Base-by-base conservation (phyloP, 1,140 invertebrate species). In the Drosophila prosaltans region DNA sequence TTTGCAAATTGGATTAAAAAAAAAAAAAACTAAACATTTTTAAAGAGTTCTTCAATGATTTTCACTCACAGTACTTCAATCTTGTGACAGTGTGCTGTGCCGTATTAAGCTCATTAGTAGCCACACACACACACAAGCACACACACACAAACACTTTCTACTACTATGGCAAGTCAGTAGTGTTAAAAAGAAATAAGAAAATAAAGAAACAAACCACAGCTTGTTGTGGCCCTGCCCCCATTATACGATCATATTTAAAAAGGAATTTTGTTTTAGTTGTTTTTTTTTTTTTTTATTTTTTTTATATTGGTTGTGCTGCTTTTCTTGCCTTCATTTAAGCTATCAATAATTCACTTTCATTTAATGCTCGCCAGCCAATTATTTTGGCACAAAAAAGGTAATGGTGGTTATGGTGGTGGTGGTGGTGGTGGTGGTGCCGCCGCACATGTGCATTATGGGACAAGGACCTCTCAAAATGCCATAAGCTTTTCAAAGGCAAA, bases 231-330 rank as follows among this genome's bases (percentile, higher is more conserved):
- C 57, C 9, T 6, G 4, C 26, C 45, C 26, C 45, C 65, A 82
- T 88, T 86, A 86, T 88, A 88, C 79, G 85, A 81, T 88, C 83
- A 88, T 86, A 88, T 88, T 86, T 88, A 88, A 86, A 86, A 83
- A 88, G 78, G 82, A 82, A 86, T 86, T 88, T 86, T 73, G 65
- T 77, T 76, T 61, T 69, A 54, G 57, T 58, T 78, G 30, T 59
- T 39, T 57, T 39, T 16, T 59, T 10, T 6, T 45, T 70, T 10
- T 16, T 26, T 16, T 57, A 16, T 16, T 16, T 16, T 16, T 16
- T 16, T 16, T 16, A 16, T 16, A 16, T 51, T 39, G 8, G 8
- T n/a, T 61, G 1, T 10, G 24, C 41, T 48, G n/a, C 36, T 51
- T 59, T 60, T 28, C 3, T 60, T 28, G 5, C 16, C 39, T 9